Conservation (phyloP, 1,140 invertebrate genomes). For the Pseudomyrmex flavicornis region DNA sequence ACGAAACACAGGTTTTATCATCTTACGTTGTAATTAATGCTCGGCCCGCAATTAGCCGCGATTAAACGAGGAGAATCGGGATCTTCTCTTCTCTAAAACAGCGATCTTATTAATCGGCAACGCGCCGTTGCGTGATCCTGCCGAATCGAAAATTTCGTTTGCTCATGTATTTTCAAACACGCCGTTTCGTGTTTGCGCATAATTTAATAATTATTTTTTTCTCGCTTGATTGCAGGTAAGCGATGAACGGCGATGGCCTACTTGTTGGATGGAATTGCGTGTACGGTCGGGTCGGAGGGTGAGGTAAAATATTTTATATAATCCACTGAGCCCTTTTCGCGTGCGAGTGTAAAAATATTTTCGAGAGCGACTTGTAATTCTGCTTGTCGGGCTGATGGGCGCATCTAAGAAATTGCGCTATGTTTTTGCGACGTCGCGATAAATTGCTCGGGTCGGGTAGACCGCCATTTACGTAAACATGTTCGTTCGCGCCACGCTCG, state of each 20-base stretch:
- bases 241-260: constrained; percentile 52
- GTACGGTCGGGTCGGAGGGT: background rate
- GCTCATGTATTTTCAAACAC: background rate
- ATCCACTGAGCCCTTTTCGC: background rate
- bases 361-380: constrained; percentile 15
- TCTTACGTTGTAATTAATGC: constrained; percentile 77
- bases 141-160: constrained; percentile 1
- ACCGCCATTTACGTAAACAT: constrained; percentile 52
- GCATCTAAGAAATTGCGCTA: constrained; percentile 38
- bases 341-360: constrained; percentile 35
- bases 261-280: constrained; percentile 25
- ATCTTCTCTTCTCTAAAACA: background rate
- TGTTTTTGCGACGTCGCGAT: constrained; percentile 15
- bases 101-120: background rate
- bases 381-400: background rate
- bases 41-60: constrained; percentile 67
- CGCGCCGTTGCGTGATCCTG: constrained; percentile 9
- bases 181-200: constrained; percentile 14
- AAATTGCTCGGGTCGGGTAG: constrained; percentile 26
- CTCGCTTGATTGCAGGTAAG: constrained; percentile 51
- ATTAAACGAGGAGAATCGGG: constrained; percentile 46
- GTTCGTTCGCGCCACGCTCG: constrained; percentile 4
- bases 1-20: constrained; percentile 74
- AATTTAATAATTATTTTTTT: constrained; percentile 55
- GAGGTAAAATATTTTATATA: constrained; percentile 5